A percentile compares a stretch with the other conserved stretches of the same genome.
Evolutionary conservation across 2,113 vertebrate genomes (phyloP).

Genomic region (Poicephalus meyeri): DNA sequence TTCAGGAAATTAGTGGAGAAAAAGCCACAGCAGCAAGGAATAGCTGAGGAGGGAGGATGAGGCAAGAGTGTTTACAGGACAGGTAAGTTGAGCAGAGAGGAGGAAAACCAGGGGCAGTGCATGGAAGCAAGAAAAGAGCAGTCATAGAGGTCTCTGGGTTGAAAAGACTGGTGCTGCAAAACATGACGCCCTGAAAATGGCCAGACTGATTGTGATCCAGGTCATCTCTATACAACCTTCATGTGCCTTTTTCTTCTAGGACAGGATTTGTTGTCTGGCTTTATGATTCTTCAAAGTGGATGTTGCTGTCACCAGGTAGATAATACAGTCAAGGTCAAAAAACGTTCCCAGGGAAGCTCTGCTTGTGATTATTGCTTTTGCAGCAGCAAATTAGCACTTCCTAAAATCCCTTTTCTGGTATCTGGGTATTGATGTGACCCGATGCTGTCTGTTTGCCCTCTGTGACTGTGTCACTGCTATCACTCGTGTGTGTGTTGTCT

Average conservation of each 20-base stretch:
- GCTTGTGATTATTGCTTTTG: neutral
- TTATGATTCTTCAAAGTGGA: neutral
- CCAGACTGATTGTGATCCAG: neutral
- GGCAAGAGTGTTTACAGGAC: neutral
- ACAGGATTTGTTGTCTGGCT: neutral
- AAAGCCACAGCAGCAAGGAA: neutral
- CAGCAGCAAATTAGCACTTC: neutral
- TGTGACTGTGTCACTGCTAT: neutral
- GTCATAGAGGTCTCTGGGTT: neutral
- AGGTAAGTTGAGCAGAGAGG: neutral
- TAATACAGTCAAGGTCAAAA: neutral
- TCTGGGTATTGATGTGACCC: neutral
- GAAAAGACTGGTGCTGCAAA: neutral
- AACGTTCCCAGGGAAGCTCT: neutral
- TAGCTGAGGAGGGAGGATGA: neutral
- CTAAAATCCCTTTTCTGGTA: neutral
- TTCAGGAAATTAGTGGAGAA: neutral
- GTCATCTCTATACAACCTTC: neutral
- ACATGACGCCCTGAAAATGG: neutral
- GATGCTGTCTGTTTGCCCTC: accelerated
- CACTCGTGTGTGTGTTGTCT: neutral
- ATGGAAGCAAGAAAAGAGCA: neutral
- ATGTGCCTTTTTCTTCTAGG: neutral
- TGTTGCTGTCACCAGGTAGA: neutral
- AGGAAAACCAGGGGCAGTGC: neutral